Evolutionary conservation across 2,888 invertebrate species (phyloP).

Genomic region (Nephrotoma appendiculata): DNA sequence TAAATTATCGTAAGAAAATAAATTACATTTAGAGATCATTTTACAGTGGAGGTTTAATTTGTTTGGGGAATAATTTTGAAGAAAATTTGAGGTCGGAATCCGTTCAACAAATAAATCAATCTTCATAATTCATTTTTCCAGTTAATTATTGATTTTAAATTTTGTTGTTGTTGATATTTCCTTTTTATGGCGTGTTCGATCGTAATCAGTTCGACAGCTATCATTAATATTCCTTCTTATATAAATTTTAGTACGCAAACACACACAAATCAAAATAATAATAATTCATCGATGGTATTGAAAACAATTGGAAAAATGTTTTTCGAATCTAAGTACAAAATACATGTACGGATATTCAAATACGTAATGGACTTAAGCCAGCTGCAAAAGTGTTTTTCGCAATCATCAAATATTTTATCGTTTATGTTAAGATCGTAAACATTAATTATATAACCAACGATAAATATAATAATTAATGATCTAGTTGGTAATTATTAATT

Average conservation of each 20-base stretch:
- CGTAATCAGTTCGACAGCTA: background rate
- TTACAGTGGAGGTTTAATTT: background rate
- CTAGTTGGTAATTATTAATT: background rate
- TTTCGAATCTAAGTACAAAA: background rate
- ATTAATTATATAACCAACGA: no score
- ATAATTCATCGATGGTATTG: background rate
- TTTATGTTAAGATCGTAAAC: background rate
- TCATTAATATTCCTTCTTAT: background rate
- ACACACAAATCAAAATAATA: no score
- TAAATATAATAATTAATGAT: background rate
- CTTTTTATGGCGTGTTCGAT: background rate
- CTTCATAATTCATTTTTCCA: background rate
- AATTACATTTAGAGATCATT: background rate
- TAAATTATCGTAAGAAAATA: background rate
- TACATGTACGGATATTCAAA: background rate
- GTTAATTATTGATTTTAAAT: background rate
- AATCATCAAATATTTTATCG: background rate
- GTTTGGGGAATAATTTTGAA: background rate
- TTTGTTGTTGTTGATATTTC: background rate
- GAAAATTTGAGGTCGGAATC: background rate
- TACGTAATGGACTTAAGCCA: no score
- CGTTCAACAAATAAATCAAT: background rate
- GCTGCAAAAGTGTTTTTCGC: background rate
- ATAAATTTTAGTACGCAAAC: background rate
- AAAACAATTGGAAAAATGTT: background rate